phyloP scores from a whole-genome alignment of 2,888 invertebrate genomes.

The Lasius platythorax region DNA sequence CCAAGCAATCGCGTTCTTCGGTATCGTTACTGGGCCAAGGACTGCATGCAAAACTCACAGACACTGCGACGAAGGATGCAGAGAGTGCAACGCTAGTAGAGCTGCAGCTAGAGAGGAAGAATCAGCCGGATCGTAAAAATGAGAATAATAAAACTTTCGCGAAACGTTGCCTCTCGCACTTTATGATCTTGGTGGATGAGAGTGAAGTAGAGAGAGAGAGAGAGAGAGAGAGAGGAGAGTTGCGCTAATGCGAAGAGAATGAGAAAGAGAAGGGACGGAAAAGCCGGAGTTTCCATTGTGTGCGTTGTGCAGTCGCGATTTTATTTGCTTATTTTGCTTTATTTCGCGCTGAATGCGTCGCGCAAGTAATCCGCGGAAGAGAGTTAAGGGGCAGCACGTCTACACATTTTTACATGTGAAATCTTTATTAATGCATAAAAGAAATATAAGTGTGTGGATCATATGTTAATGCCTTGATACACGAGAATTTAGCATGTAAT shows the following conservation, averaged over 20 bases:
- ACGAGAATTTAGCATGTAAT: not conserved
- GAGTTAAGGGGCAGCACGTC: not conserved
- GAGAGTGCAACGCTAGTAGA: conserved; percentile 1
- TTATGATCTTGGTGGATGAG: conserved; percentile 75
- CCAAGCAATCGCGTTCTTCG: conserved; percentile 26
- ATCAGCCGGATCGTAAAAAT: conserved; percentile 79
- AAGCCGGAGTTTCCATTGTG: conserved; percentile 72
- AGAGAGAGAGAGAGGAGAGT: not conserved
- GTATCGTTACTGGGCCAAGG: conserved; percentile 49
- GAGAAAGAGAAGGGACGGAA: conserved; percentile 13
- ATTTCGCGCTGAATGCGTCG: conserved; percentile 68
- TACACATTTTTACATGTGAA: conserved; percentile 10
- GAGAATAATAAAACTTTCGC: conserved; percentile 83
- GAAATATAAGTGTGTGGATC: not conserved
- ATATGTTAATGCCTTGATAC: not conserved
- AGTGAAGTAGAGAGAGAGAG: not conserved
- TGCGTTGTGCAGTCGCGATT: conserved; percentile 72
- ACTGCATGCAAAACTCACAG: conserved; percentile 35
- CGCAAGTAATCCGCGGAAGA: conserved; percentile 50
- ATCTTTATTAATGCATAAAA: not conserved
- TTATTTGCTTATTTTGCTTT: conserved; percentile 81
- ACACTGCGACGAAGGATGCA: conserved; percentile 40
- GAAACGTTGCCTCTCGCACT: conserved; percentile 79
- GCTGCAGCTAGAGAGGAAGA: conserved; percentile 22
- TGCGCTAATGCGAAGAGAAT: not conserved